Percentiles rank a stretch among this genome's conserved stretches.
phyloP scores from a whole-genome alignment of 1,140 invertebrate genomes.

The Drosophila nigromelanica region DNA sequence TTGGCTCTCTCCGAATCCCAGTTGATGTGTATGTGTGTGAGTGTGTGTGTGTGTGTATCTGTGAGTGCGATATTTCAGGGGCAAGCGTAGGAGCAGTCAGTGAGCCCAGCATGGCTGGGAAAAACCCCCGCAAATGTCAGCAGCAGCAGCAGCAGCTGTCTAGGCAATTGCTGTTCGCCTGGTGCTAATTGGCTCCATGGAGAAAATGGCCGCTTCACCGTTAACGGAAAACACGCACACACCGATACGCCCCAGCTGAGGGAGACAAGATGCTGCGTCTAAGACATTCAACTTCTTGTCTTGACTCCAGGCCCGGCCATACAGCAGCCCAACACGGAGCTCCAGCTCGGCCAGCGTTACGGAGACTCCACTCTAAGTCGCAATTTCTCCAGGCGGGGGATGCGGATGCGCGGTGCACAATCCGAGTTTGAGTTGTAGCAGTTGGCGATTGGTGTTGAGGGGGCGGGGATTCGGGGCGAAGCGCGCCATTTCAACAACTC shows the following conservation, averaged over 20 bases:
- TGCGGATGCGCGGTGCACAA: neutral
- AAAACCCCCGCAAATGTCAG: conserved; percentile 32
- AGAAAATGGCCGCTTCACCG: conserved; percentile 80
- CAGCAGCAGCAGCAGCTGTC: neutral
- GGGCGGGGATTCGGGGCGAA: conserved; percentile 31
- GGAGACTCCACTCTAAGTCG: conserved; percentile 8
- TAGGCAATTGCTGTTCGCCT: conserved; percentile 68
- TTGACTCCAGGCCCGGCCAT: neutral
- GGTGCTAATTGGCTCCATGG: conserved; percentile 80
- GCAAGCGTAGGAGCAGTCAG: conserved; percentile 43
- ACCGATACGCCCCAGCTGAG: neutral
- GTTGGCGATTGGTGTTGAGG: neutral
- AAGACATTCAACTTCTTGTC: conserved; percentile 53
- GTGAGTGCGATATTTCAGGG: conserved; percentile 37
- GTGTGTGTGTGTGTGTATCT: conserved; percentile 10
- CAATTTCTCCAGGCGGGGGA: conserved; percentile 23
- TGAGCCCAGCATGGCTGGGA: conserved; percentile 4
- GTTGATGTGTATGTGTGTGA: neutral
- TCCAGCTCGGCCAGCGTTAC: too few relatives aligned
- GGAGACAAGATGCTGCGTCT: conserved; percentile 17
- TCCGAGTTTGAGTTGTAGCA: neutral
- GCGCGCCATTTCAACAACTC: conserved; percentile 78
- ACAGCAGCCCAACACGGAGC: neutral
- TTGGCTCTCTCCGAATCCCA: conserved; percentile 15
- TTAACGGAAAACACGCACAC: conserved; percentile 39